phyloP scores from a whole-genome alignment of 2,797 vertebrate genomes.

The Bradypus variegatus region DNA sequence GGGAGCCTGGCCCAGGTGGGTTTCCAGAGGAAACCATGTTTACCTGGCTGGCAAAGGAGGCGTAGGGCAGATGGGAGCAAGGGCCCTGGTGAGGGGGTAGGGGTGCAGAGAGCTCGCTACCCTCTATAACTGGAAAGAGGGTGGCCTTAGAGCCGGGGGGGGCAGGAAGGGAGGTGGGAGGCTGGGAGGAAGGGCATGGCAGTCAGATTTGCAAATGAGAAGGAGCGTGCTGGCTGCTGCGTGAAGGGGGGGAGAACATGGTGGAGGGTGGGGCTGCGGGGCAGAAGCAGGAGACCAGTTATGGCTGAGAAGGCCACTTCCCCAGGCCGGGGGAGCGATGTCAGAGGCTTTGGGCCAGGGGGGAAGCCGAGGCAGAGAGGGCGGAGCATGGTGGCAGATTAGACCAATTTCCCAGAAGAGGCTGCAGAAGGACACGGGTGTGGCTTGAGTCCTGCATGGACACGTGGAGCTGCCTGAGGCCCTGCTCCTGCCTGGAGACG shows the following conservation, averaged over 20 bases:
- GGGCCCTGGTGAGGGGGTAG: neutral
- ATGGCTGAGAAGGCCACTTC: neutral
- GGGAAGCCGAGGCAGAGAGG: neutral
- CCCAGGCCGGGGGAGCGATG: neutral
- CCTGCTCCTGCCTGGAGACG: neutral
- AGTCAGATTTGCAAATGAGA: neutral
- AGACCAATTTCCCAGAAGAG: neutral
- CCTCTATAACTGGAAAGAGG: neutral
- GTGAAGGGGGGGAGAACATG: neutral
- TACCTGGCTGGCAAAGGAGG: neutral
- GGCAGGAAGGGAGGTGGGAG: neutral
- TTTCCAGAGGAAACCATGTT: neutral
- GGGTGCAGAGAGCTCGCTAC: neutral
- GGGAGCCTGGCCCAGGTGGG: neutral
- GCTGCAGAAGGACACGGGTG: neutral
- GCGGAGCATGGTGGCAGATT: neutral
- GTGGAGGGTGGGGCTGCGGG: accelerated
- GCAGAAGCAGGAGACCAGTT: neutral
- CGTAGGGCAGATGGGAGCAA: accelerated
- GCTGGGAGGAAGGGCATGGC: neutral
- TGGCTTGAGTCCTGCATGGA: too few species aligned
- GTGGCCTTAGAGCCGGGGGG: neutral
- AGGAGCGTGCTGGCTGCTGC: neutral
- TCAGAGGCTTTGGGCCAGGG: neutral
- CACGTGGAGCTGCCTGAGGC: too few species aligned